These are phyloP conservation scores for Ennomos quercinarius DNA, from an alignment of 2,888 invertebrate genomes.

Conservation along the genomic window DNA sequence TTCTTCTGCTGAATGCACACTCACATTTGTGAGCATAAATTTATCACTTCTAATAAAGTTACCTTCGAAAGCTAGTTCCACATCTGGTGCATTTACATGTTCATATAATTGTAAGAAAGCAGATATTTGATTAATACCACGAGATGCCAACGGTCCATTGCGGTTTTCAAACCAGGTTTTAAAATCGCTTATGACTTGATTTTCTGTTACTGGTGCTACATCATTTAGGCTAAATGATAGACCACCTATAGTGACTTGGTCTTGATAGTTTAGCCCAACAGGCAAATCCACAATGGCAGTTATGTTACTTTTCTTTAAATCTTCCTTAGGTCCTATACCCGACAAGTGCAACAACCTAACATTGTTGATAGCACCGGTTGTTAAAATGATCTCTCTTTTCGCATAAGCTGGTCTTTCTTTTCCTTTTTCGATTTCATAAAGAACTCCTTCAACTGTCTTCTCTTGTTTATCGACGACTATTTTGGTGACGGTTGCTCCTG, in stretches of 20 bases:
- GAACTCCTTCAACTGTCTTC: conserved; percentile 70
- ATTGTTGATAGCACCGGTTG: conserved; percentile 78
- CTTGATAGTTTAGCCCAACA: conserved; percentile 76
- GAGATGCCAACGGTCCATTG: conserved; percentile 72
- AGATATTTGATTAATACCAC: conserved; percentile 78
- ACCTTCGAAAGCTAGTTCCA: conserved; percentile 74
- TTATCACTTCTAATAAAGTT: conserved; percentile 79
- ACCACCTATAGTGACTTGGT: conserved; percentile 78
- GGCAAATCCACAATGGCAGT: conserved; percentile 66
- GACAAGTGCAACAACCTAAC: conserved; percentile 74
- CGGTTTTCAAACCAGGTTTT: conserved; percentile 78
- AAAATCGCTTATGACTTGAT: conserved; percentile 70
- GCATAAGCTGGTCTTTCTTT: conserved; percentile 73
- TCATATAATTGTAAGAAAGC: conserved; percentile 78
- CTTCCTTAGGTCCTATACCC: conserved; percentile 72
- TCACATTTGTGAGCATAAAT: conserved; percentile 76
- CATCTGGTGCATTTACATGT: conserved; percentile 73
- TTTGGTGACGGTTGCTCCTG: conserved; percentile 73
- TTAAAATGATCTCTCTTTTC: conserved; percentile 74
- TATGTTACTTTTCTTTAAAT: conserved; percentile 71
- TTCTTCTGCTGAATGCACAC: conserved; percentile 73
- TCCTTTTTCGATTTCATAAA: conserved; percentile 75
- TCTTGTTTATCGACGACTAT: conserved; percentile 72
- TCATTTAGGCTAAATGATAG: conserved; percentile 72
- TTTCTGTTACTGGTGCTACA: conserved; percentile 63